Percentiles rank a stretch among this genome's conserved stretches.
phyloP scores from a whole-genome alignment of 2,888 invertebrate species.

The Euzophera pinguis region DNA sequence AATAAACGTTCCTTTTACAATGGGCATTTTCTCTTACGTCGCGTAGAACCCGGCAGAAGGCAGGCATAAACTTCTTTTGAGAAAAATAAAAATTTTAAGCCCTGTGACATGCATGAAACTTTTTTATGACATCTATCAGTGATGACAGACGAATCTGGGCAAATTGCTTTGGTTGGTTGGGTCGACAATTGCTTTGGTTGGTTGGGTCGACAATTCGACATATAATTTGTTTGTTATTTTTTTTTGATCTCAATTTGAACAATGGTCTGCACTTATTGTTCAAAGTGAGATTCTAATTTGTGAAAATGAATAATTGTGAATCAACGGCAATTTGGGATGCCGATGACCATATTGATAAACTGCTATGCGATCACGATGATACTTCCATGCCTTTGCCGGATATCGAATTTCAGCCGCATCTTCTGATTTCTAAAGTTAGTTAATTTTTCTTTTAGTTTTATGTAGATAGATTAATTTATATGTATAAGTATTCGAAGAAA shows the following conservation, averaged over 20 bases:
- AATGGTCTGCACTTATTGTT: neutral
- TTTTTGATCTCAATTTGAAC: neutral
- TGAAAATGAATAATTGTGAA: neutral
- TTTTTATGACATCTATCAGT: no score
- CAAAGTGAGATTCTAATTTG: neutral
- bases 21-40: no score
- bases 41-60: no score
- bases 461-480: neutral
- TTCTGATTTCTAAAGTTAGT: conserved; percentile 67
- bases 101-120: no score
- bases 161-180: no score
- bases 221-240: conserved; percentile 2
- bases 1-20: no score
- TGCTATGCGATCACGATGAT: conserved; percentile 53
- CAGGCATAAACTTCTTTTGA: no score
- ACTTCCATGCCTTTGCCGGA: conserved; percentile 56
- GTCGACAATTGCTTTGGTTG: no score
- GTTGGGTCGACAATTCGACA: no score
- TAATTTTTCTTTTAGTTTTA: neutral
- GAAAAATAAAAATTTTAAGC: no score
- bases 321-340: conserved; percentile 29
- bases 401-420: conserved; percentile 61
- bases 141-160: no score
- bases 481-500: no score
- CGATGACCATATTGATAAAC: conserved; percentile 44